Conservation (phyloP, 2,113 vertebrate genomes). For the Oryzias javanicus region DNA sequence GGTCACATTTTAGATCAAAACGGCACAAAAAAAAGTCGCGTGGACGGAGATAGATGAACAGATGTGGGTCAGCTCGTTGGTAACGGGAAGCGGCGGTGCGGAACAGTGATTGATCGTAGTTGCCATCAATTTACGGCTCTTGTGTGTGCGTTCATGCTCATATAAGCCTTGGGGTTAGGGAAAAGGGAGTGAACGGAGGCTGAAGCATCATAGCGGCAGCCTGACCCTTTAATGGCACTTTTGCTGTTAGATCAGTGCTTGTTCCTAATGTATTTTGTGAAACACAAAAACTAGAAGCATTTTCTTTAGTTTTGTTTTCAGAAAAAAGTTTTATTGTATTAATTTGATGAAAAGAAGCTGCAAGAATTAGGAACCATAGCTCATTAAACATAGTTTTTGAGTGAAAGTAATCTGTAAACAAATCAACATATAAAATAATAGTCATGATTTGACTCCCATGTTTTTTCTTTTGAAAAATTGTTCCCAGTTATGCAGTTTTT, state of each 20-base stretch:
- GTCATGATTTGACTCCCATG: too few relatives aligned
- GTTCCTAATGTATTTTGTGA: background rate
- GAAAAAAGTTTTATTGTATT: background rate
- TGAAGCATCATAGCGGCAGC: background rate
- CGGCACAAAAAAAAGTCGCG: conserved; percentile 2
- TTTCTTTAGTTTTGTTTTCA: background rate
- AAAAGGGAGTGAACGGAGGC: conserved; percentile 6
- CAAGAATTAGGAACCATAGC: too few relatives aligned
- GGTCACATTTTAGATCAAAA: conserved; percentile 8
- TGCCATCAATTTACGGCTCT: conserved; percentile 52
- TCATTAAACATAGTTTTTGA: too few relatives aligned
- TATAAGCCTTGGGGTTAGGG: conserved; percentile 15
- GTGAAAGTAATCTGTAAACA: too few relatives aligned
- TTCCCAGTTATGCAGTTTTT: too few relatives aligned
- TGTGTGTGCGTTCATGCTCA: conserved; percentile 13
- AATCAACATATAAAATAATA: too few relatives aligned
- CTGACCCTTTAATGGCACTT: conserved; percentile 1
- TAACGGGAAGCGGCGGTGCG: conserved; percentile 67
- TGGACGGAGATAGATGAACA: conserved; percentile 40
- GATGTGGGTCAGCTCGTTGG: conserved; percentile 68
- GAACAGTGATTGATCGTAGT: conserved; percentile 69
- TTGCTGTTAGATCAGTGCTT: background rate
- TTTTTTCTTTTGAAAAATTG: too few relatives aligned
- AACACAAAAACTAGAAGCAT: background rate
- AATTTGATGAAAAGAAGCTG: too few relatives aligned